Evolutionary conservation across 1,140 invertebrate species (phyloP), one percentile per base, ranked within the genome.

Genomic region (Hylyphantes graminicola): DNA sequence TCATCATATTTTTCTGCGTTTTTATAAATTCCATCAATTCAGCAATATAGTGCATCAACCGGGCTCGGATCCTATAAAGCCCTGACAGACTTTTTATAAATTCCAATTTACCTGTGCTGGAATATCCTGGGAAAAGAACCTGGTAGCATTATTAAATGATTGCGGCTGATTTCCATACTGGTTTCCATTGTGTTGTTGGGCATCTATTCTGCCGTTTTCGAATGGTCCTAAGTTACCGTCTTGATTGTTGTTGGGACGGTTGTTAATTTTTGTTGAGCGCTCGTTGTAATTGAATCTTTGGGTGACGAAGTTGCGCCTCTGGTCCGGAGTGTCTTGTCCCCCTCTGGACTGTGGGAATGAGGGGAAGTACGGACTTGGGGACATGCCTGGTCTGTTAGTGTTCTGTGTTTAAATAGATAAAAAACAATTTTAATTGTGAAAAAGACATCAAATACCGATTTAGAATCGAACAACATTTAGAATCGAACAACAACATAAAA

Each of bases 271-370:
- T 35, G 35, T 35, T 4, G 76, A 15, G 11, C 53, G 57, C 10
- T 53, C 68, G 10, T 81, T 68, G 35, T 81, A 81, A 10, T 81
- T 81, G n/a, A 70, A 72, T 15, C 50, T 54, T 63, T 57, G 79
- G 21, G 68, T 57, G 9, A 57, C 54, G 13, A 64, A 50, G 51
- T 51, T 61, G 21, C 78, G 61, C 55, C 68, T 51, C 21, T 79
- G 64, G 7, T 72, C 53, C 8, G 67, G 48, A 15, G 73, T n/a
- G 35, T 72, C 50, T 13, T 73, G 79, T 0, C 67, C 68, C 35
- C 35, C 35, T 63, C 79, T 72, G 11, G 79, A 81, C 10, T 81
- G 79, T 4, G 67, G 53, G 10, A 21, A 50, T 13, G 50, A 10
- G 9, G 50, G 50, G 7, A 48, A 17, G 17, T 79, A 79, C 10